A percentile compares a stretch with the other conserved stretches of the same genome.
Evolutionary conservation across 2,888 invertebrate species (phyloP).

Genomic region (Hirtodrosophila trivittata): DNA sequence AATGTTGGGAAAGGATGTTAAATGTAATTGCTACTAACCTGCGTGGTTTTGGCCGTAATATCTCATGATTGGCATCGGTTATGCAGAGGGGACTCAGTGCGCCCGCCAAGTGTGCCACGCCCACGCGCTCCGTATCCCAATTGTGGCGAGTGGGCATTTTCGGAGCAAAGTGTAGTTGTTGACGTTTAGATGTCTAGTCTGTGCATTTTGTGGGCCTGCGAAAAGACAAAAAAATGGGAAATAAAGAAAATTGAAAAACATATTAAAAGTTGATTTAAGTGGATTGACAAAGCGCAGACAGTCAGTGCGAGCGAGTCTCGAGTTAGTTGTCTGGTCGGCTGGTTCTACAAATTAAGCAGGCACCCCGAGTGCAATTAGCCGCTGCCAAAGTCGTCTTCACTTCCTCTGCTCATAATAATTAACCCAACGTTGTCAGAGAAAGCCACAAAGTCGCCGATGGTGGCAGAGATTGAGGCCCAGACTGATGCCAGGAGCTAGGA

Average conservation of each 20-base stretch:
- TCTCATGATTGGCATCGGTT: constrained; percentile 92
- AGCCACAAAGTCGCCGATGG: constrained; percentile 41
- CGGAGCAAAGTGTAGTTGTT: constrained; percentile 7
- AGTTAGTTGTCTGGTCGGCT: constrained; percentile 43
- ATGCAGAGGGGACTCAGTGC: constrained; percentile 88
- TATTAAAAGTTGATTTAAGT: constrained; percentile 26
- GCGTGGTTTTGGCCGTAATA: constrained; percentile 92
- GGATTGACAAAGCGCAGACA: constrained; percentile 27
- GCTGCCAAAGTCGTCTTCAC: constrained; percentile 58
- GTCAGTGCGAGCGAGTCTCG: constrained; percentile 26
- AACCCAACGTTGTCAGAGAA: constrained; percentile 68
- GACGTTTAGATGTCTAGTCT: constrained; percentile 27
- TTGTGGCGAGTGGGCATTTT: constrained; percentile 82
- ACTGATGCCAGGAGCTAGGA: constrained; percentile 8
- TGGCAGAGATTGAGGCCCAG: constrained; percentile 15
- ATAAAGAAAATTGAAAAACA: constrained; percentile 3
- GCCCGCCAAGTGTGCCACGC: constrained; percentile 86
- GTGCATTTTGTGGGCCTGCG: constrained; percentile 45
- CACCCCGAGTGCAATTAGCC: constrained; percentile 68
- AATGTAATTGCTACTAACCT: constrained; percentile 86
- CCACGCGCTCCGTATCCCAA: constrained; percentile 84
- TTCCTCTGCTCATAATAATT: constrained; percentile 80
- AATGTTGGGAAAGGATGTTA: background rate
- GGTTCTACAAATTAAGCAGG: constrained; percentile 51
- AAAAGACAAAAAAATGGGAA: constrained; percentile 4